phyloP scores from a whole-genome alignment of 2,797 vertebrate species.

The Phrynocephalus forsythii region DNA sequence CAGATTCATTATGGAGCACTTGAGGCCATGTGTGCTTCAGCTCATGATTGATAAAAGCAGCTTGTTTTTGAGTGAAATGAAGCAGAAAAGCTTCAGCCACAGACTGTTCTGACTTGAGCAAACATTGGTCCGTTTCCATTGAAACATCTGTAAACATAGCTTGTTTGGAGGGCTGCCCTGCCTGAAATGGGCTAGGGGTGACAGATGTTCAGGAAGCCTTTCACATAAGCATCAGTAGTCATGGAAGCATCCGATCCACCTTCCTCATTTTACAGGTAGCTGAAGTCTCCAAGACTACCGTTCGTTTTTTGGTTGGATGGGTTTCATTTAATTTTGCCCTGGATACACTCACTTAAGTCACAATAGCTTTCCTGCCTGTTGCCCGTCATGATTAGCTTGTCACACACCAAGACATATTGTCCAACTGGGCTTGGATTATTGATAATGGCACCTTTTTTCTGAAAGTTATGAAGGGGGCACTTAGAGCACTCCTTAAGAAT shows the following conservation, averaged over 20 bases:
- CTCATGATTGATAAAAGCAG: conserved; percentile 13
- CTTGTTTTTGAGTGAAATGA: conserved; percentile 27
- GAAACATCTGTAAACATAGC: neutral
- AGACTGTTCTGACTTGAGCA: neutral
- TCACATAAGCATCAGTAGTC: neutral
- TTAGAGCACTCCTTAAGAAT: neutral
- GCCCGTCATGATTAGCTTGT: no score
- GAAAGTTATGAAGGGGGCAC: neutral
- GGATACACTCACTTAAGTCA: neutral
- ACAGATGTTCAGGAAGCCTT: neutral
- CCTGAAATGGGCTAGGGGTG: neutral
- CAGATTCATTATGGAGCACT: neutral
- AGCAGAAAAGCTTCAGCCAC: conserved; percentile 27
- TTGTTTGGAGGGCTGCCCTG: neutral
- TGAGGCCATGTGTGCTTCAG: conserved; percentile 35
- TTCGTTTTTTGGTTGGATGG: neutral
- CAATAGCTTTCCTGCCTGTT: neutral
- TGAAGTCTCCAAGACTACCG: neutral
- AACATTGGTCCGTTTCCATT: conserved; percentile 18
- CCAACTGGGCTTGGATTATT: neutral
- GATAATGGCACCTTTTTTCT: neutral
- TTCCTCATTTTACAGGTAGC: neutral
- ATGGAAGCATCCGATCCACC: neutral
- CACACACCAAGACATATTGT: neutral
- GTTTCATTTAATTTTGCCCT: neutral